Evolutionary conservation across 2,797 vertebrate genomes (phyloP).

Genomic region (Linurgus olivaceus): DNA sequence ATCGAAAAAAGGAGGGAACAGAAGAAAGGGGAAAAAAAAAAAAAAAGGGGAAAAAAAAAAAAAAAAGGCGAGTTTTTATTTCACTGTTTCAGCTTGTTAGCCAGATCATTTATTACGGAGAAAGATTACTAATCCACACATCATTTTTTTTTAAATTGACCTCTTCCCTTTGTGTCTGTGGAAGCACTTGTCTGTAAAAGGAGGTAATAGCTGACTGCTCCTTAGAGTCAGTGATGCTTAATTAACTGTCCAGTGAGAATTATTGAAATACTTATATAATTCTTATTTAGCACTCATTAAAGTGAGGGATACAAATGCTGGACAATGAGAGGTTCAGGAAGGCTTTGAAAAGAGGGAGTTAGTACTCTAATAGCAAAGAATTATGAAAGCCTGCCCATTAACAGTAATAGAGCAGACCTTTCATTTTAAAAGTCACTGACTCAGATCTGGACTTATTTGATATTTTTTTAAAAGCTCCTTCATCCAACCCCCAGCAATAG

Average conservation of each 20-base stretch:
- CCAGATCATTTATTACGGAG: constrained; percentile 69
- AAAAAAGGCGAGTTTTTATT: constrained; percentile 56
- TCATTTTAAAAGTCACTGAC: constrained; percentile 73
- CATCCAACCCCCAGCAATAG: constrained; percentile 4
- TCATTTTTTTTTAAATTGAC: constrained; percentile 65
- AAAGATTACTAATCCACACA: constrained; percentile 73
- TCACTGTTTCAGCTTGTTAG: constrained; percentile 68
- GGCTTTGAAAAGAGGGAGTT: constrained; percentile 69
- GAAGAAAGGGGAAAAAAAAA: neutral
- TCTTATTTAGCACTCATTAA: constrained; percentile 80
- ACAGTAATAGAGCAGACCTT: constrained; percentile 66
- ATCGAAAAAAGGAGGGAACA: constrained; percentile 11
- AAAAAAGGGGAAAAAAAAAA: neutral
- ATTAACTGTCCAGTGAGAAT: constrained; percentile 80
- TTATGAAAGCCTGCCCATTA: constrained; percentile 72
- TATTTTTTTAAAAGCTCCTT: constrained; percentile 54
- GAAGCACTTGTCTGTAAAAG: constrained; percentile 76
- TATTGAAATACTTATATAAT: constrained; percentile 79
- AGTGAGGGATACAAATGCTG: constrained; percentile 76
- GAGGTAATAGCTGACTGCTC: constrained; percentile 76
- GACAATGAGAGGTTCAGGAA: constrained; percentile 72
- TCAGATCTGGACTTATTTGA: constrained; percentile 70
- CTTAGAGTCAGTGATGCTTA: constrained; percentile 76
- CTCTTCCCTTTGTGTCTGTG: constrained; percentile 71
- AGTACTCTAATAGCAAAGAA: constrained; percentile 64